Conservation (phyloP, 2,888 invertebrate genomes). For the Drosophila gaucha region DNA sequence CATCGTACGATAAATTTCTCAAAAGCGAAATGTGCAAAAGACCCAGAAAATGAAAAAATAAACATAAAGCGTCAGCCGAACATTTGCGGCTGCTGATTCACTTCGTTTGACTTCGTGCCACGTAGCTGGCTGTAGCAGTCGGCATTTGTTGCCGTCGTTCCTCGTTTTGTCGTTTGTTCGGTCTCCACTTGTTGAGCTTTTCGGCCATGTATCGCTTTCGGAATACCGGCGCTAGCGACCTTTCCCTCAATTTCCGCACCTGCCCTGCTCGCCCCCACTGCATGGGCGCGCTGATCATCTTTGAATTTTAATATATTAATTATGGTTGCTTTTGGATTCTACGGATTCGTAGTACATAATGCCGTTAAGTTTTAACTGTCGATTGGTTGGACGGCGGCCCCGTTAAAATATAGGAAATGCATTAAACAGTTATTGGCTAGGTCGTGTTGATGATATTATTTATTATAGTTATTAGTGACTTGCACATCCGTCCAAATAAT, state of each 20-base stretch:
- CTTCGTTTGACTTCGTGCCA: constrained; percentile 70
- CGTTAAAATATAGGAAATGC: constrained; percentile 28
- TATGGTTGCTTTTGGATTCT: constrained; percentile 32
- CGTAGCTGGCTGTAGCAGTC: constrained; percentile 42
- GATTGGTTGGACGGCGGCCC: constrained; percentile 17
- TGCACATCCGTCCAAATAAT: constrained; percentile 60
- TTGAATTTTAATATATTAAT: constrained; percentile 18
- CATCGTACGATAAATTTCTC: constrained; percentile 84
- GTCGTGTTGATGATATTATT: constrained; percentile 39
- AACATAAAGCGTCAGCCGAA: constrained; percentile 44
- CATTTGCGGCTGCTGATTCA: constrained; percentile 45
- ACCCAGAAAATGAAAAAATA: constrained; percentile 66
- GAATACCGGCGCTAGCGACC: constrained; percentile 34
- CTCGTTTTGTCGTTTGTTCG: constrained; percentile 7
- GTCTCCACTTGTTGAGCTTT: constrained; percentile 68
- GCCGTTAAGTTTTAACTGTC: constrained; percentile 25
- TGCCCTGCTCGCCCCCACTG: neutral
- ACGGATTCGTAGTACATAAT: constrained; percentile 9
- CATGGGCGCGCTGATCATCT: constrained; percentile 8
- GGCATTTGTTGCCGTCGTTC: constrained; percentile 8
- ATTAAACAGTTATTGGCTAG: constrained; percentile 51
- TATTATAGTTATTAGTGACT: constrained; percentile 44
- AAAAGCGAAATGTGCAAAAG: constrained; percentile 66
- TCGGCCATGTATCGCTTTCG: constrained; percentile 29
- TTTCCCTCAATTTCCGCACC: constrained; percentile 26